Percentiles rank a stretch among this genome's conserved stretches.
Evolutionary conservation across 2,888 invertebrate species (phyloP).

Genomic region (Ormia ochracea): DNA sequence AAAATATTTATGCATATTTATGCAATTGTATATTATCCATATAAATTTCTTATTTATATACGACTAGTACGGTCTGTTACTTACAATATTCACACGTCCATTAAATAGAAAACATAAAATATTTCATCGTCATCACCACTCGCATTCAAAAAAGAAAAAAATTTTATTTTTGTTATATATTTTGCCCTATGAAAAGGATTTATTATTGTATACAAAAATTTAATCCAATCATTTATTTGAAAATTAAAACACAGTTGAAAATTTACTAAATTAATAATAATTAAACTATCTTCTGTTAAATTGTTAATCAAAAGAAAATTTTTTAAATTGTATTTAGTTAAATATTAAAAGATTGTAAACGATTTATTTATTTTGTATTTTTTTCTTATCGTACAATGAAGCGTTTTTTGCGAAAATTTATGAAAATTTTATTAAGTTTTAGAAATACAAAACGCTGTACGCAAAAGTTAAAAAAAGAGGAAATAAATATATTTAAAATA

Average conservation of each 20-base stretch:
- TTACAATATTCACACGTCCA: constrained; percentile 71
- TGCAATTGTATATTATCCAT: constrained; percentile 35
- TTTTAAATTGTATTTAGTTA: constrained; percentile 40
- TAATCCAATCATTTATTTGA: not conserved
- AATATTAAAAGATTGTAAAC: constrained; percentile 25
- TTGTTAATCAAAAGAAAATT: constrained; percentile 22
- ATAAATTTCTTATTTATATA: constrained; percentile 44
- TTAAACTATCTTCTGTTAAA: constrained; percentile 47
- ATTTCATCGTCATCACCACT: constrained; percentile 13
- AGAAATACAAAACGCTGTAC: constrained; percentile 55
- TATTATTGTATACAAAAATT: constrained; percentile 38
- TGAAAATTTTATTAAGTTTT: constrained; percentile 25
- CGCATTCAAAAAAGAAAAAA: constrained; percentile 56
- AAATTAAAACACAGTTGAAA: constrained; percentile 46
- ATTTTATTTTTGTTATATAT: constrained; percentile 60
- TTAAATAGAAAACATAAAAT: constrained; percentile 68
- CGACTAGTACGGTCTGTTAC: constrained; percentile 74
- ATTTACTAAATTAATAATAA: constrained; percentile 23
- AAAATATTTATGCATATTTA: constrained; percentile 49
- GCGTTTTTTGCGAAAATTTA: constrained; percentile 31
- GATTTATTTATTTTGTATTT: constrained; percentile 43
- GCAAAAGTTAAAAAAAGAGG: constrained; percentile 36
- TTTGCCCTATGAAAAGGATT: constrained; percentile 33
- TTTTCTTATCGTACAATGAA: constrained; percentile 34
- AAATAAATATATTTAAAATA: constrained; percentile 35